phyloP scores from a whole-genome alignment of 2,888 invertebrate species.

The Temnothorax ravouxi region DNA sequence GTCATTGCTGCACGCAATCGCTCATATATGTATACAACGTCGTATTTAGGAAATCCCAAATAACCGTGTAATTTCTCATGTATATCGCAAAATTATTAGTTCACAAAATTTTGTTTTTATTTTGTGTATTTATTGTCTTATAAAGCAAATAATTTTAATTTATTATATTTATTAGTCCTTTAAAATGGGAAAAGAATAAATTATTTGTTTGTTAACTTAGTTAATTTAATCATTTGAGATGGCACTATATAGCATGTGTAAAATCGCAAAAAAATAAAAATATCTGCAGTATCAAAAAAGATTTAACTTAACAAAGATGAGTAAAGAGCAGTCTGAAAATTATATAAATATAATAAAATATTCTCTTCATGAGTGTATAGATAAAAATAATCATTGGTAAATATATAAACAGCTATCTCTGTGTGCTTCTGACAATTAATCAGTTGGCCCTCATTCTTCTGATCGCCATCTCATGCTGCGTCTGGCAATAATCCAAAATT shows the following conservation, averaged over 20 bases:
- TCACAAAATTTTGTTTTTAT: neutral
- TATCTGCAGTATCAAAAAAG: conserved; percentile 64
- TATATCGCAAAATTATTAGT: conserved; percentile 2
- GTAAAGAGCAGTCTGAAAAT: conserved; percentile 65
- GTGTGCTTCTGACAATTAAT: neutral
- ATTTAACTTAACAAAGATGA: conserved; percentile 59
- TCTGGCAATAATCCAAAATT: neutral
- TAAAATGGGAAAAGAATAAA: neutral
- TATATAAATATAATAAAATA: conserved; percentile 31
- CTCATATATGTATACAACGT: neutral
- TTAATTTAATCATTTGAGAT: conserved; percentile 13
- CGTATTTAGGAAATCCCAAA: neutral
- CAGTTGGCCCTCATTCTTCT: neutral
- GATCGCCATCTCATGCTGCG: neutral
- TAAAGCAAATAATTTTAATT: neutral
- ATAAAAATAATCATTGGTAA: conserved; percentile 1
- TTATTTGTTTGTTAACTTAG: neutral
- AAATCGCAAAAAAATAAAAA: conserved; percentile 70
- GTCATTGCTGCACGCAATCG: neutral
- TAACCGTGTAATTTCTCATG: neutral
- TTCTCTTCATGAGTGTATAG: conserved; percentile 25
- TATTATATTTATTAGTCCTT: neutral
- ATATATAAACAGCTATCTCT: neutral
- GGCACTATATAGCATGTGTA: conserved; percentile 3
- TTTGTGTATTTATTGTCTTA: neutral